Conservation (phyloP, 2,113 vertebrate genomes). For the Illadopsis cleaveri region DNA sequence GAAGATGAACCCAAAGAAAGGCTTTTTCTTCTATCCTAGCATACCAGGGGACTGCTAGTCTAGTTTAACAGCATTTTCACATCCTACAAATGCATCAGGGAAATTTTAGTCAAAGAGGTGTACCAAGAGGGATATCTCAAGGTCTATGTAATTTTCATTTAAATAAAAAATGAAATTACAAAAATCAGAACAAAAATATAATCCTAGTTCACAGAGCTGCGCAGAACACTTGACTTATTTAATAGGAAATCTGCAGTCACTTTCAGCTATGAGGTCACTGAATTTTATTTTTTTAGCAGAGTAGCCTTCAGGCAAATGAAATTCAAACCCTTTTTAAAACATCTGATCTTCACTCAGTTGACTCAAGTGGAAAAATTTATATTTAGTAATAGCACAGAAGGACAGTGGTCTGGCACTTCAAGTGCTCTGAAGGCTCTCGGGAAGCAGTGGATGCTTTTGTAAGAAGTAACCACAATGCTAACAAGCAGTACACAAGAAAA, state of each 20-base stretch:
- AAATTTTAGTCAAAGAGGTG: neutral
- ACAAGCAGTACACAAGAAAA: neutral
- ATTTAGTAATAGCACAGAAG: conserved; percentile 13
- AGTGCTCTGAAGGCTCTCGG: neutral
- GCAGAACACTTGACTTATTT: neutral
- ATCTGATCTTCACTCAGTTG: neutral
- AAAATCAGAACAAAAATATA: neutral
- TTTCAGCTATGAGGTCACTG: neutral
- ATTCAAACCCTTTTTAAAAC: neutral
- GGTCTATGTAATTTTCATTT: neutral
- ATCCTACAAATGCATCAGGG: neutral
- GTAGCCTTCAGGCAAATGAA: neutral
- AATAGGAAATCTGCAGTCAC: neutral
- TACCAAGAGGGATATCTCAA: neutral
- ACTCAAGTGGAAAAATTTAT: neutral
- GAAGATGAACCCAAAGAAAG: neutral
- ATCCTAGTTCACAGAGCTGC: neutral
- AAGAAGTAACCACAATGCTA: neutral
- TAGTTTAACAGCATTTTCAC: neutral
- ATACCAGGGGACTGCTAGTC: neutral
- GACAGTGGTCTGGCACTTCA: neutral
- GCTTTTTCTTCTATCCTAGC: neutral
- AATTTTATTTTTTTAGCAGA: neutral
- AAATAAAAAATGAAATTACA: neutral
- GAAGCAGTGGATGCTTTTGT: neutral